These are phyloP conservation scores for Eupithecia centaureata DNA, from an alignment of 2,888 invertebrate genomes.

Conservation along the genomic window DNA sequence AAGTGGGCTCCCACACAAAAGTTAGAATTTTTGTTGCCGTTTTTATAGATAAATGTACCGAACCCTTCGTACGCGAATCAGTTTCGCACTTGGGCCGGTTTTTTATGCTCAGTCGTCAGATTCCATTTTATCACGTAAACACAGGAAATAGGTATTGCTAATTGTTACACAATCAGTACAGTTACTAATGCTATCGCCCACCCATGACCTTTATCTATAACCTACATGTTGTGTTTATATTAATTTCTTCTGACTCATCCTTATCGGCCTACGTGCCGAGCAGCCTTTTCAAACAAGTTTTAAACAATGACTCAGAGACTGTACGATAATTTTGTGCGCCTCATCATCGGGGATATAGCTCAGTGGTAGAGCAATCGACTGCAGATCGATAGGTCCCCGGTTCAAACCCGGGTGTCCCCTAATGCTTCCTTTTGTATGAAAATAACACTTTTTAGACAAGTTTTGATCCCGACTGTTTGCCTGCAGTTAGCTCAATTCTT, in stretches of 20 bases:
- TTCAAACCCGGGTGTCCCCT: slow-evolving; percentile 82
- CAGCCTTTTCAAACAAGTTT: slow-evolving; percentile 13
- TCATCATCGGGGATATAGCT: slow-evolving; percentile 68
- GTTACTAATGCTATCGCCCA: slow-evolving; percentile 1
- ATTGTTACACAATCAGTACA: not conserved
- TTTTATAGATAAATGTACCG: too few species aligned
- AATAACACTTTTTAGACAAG: too few species aligned
- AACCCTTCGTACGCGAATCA: too few species aligned
- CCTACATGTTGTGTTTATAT: not conserved
- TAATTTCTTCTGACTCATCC: slow-evolving; percentile 11
- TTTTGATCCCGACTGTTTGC: too few species aligned
- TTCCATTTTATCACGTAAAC: not conserved
- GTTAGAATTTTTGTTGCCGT: too few species aligned
- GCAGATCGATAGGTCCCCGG: slow-evolving; percentile 82
- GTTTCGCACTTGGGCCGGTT: too few species aligned
- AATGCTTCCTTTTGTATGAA: not conserved
- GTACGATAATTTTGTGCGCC: slow-evolving; percentile 12
- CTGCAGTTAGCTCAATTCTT: too few species aligned
- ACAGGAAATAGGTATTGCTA: not conserved
- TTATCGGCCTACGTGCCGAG: slow-evolving; percentile 8
- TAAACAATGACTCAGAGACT: slow-evolving; percentile 7
- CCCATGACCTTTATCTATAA: not conserved
- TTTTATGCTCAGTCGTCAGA: not conserved
- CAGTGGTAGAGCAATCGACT: slow-evolving; percentile 83
- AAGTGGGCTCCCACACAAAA: too few species aligned